Percentiles rank a stretch among this genome's conserved stretches.
Evolutionary conservation across 2,113 vertebrate species (phyloP).

Genomic region (Myrmecophaga tridactyla): DNA sequence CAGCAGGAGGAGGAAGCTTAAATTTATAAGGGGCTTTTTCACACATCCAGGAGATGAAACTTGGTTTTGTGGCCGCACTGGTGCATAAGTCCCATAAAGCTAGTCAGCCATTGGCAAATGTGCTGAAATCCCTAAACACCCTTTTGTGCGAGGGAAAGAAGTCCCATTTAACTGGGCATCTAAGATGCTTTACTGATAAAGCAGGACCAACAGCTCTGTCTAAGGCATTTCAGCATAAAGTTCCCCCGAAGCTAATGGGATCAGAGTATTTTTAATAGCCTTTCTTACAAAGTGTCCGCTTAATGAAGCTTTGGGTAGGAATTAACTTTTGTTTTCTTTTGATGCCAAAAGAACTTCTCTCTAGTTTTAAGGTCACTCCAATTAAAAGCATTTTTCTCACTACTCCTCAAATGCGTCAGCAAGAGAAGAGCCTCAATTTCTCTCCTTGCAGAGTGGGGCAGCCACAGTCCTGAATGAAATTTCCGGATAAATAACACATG

Average conservation of each 20-base stretch:
- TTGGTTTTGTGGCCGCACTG: constrained; percentile 46
- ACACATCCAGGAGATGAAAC: constrained; percentile 40
- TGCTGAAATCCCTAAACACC: constrained; percentile 45
- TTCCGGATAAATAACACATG: not conserved
- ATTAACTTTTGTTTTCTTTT: constrained; percentile 51
- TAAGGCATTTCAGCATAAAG: not conserved
- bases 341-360: constrained; percentile 28
- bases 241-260: constrained; percentile 50
- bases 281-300: constrained; percentile 6
- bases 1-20: not conserved
- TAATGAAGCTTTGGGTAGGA: constrained; percentile 66
- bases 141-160: not conserved
- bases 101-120: constrained; percentile 72
- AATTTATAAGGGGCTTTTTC: constrained; percentile 56
- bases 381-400: constrained; percentile 23
- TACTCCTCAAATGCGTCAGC: not conserved
- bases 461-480: not conserved
- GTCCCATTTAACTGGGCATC: constrained; percentile 65
- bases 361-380: constrained; percentile 53
- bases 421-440: not conserved
- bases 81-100: constrained; percentile 72
- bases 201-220: constrained; percentile 68
- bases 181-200: constrained; percentile 70
- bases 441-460: not conserved
- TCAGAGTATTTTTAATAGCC: constrained; percentile 65